Evolutionary conservation across 2,888 invertebrate genomes (phyloP), one percentile per base, ranked within the genome.

Genomic region (Cataglyphis rosenhaueri): DNA sequence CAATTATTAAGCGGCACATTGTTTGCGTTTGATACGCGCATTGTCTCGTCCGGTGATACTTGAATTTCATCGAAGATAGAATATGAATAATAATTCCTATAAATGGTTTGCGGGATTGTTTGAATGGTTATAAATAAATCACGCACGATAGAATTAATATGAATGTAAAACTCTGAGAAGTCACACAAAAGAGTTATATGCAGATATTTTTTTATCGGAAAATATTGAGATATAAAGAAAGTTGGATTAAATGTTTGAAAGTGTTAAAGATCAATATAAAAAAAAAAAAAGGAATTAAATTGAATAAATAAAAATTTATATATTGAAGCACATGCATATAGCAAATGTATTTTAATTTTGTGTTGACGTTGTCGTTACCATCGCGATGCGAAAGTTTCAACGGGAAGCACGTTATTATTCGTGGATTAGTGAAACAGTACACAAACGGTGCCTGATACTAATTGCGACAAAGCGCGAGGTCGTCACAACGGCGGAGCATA

Each of bases 1-100:
- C 87, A 82, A 90, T 90, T 89, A 89, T 90, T 87, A 90, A 90
- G 89, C 83, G 73, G 32, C 32, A 70, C 82, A 87, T 74, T 86
- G 71, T 85, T 81, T 79, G 82, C 71, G 84, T 87, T 87, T 87
- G 88, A 89, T 89, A 89, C 86, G 83, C 9, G 71, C 74, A 89
- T 89, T 89, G 88, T 89, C 86, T 86, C 84, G 66, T 18, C 15
- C 32, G 35, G 32, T 44, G 44, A 78, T 44, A 25, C 73, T 44
- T 71, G 78, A 78, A 78, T 78, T 78, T 71, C 44, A 35, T 71
- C 78, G 12, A 78, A 71, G 78, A 78, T 44, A 32, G 59, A 25
- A 25, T 32, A 44, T 79, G 78, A 59, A 79, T 79, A 79, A 79
- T 59, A 44, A 79, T 59, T 71, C 12, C 73, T 79, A 44, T 79